phyloP scores from a whole-genome alignment of 2,888 invertebrate genomes.

The Diaperis boleti region DNA sequence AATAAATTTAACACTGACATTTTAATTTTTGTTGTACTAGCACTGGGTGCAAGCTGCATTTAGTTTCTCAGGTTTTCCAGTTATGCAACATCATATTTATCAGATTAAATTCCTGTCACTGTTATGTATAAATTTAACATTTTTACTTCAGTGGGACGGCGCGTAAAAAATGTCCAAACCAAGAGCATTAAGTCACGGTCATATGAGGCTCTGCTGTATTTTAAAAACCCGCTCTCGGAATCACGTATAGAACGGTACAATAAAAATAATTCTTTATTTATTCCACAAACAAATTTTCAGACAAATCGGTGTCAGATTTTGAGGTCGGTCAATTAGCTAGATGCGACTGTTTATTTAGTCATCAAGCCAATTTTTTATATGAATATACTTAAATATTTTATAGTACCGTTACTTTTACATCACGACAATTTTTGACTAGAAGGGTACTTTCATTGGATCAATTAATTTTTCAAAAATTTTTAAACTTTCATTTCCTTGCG shows the following conservation, averaged over 20 bases:
- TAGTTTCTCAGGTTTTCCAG: neutral
- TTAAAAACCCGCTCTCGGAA: neutral
- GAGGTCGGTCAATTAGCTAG: constrained; percentile 31
- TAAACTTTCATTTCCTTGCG: neutral
- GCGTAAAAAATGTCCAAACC: too few species aligned
- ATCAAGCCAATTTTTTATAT: constrained; percentile 2
- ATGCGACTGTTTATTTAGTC: constrained; percentile 9
- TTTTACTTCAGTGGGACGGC: too few species aligned
- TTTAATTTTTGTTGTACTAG: too few species aligned
- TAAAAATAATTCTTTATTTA: constrained; percentile 21
- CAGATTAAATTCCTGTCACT: too few species aligned
- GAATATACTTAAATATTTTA: neutral
- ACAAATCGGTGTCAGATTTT: constrained; percentile 35
- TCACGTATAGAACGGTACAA: constrained; percentile 9
- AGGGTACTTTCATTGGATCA: constrained; percentile 9
- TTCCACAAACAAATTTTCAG: constrained; percentile 21
- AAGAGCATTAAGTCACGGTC: too few species aligned
- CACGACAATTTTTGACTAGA: neutral
- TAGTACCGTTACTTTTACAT: neutral
- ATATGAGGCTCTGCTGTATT: too few species aligned
- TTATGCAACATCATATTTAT: neutral
- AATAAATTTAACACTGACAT: neutral
- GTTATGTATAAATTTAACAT: too few species aligned
- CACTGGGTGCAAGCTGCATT: neutral
- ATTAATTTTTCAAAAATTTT: constrained; percentile 5